Conservation (phyloP, 64 coral and sea anemone species). For the Orbicella faveolata region DNA sequence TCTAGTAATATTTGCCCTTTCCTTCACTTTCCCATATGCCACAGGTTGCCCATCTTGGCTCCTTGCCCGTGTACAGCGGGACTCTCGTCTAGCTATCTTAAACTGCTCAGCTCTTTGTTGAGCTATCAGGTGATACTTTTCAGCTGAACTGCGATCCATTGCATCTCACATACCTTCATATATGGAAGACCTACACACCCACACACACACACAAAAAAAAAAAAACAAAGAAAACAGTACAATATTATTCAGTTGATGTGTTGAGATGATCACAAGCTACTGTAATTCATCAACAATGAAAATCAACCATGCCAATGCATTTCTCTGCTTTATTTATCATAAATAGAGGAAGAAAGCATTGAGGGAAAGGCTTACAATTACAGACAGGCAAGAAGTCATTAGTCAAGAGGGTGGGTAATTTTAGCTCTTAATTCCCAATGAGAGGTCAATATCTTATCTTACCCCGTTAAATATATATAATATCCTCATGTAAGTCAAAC, state of each 20-base stretch:
- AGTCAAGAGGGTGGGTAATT: background rate
- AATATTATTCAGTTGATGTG: background rate
- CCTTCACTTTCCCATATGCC: conserved; percentile 19
- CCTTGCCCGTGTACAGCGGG: background rate
- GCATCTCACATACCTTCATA: background rate
- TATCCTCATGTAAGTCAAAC: too few relatives aligned
- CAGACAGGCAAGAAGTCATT: background rate
- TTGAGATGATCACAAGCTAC: too few relatives aligned
- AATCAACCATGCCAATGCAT: too few relatives aligned
- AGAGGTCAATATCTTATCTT: background rate
- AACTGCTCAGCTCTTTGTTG: conserved; percentile 10
- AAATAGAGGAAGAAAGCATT: background rate
- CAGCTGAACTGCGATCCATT: background rate
- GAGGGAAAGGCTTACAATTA: background rate
- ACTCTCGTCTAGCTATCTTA: background rate
- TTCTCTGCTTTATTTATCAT: background rate
- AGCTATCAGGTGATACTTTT: background rate
- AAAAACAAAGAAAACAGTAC: too few relatives aligned
- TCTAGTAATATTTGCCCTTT: background rate
- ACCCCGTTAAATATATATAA: too few relatives aligned
- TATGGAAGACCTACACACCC: background rate
- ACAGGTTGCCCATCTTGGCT: conserved; percentile 39
- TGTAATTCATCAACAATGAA: too few relatives aligned
- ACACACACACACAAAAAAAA: background rate
- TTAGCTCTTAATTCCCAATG: background rate